phyloP scores from a whole-genome alignment of 2,797 vertebrate species.

The Tenualosa ilisha region DNA sequence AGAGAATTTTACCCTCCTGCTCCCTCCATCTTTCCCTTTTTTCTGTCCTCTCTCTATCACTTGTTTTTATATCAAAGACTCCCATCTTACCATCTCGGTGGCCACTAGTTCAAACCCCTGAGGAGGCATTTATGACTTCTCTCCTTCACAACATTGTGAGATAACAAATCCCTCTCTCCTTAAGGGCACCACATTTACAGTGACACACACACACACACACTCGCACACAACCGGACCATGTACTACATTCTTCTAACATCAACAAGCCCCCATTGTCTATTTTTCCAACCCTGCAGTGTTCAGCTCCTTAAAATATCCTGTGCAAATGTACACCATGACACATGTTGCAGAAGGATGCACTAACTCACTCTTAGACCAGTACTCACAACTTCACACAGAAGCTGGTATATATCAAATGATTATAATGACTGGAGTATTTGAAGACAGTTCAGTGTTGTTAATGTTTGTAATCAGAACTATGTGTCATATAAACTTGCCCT shows the following conservation, averaged over 20 bases:
- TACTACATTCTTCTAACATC: not conserved
- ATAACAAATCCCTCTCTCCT: not conserved
- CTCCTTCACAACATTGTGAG: not conserved
- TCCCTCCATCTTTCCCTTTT: not conserved
- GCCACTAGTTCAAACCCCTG: not conserved
- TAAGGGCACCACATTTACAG: not conserved
- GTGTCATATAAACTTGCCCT: too few species aligned
- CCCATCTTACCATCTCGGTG: not conserved
- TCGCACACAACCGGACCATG: not conserved
- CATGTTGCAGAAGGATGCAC: not conserved
- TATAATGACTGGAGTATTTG: not conserved
- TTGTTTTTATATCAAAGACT: not conserved
- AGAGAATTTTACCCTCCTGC: not conserved
- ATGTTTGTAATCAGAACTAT: too few species aligned
- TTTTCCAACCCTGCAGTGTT: not conserved
- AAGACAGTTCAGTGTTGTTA: too few species aligned
- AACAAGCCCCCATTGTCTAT: not conserved
- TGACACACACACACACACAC: constrained; percentile 29
- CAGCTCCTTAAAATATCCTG: not conserved
- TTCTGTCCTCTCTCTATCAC: not conserved
- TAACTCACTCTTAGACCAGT: not conserved
- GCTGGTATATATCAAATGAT: not conserved
- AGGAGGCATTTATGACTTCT: not conserved
- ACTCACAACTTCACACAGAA: not conserved
- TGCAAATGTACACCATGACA: not conserved